Conservation (phyloP, 2,113 vertebrate species). For the Colinus virginianus region DNA sequence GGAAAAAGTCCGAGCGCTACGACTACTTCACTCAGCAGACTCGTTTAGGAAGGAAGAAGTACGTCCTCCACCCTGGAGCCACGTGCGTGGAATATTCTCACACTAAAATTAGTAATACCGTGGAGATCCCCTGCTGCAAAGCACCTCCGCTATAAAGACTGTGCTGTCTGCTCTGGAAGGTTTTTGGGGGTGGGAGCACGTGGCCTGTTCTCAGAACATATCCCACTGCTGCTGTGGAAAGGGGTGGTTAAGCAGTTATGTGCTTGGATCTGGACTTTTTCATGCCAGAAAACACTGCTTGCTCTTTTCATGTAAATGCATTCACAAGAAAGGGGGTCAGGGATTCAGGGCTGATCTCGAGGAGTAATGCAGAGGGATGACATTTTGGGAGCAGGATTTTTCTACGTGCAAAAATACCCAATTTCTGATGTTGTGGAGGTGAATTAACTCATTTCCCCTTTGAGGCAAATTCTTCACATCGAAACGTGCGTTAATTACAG, state of each 20-base stretch:
- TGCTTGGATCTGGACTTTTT: neutral
- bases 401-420: neutral
- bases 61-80: slow-evolving; percentile 84
- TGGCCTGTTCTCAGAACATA: neutral
- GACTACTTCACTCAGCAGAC: slow-evolving; percentile 94
- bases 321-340: neutral
- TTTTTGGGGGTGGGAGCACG: neutral
- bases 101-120: slow-evolving; percentile 56
- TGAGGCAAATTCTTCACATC: neutral
- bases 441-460: neutral
- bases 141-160: neutral
- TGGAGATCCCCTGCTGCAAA: neutral
- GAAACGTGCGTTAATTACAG: neutral
- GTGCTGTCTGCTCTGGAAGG: neutral
- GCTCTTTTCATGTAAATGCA: neutral
- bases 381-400: neutral
- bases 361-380: neutral
- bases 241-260: neutral
- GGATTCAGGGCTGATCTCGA: neutral
- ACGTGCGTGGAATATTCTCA: slow-evolving; percentile 83
- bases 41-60: slow-evolving; percentile 90
- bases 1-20: slow-evolving; percentile 95
- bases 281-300: neutral
- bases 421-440: neutral
- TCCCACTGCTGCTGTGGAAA: neutral